Conservation (phyloP, 2,113 vertebrate genomes). For the Rostratula benghalensis region DNA sequence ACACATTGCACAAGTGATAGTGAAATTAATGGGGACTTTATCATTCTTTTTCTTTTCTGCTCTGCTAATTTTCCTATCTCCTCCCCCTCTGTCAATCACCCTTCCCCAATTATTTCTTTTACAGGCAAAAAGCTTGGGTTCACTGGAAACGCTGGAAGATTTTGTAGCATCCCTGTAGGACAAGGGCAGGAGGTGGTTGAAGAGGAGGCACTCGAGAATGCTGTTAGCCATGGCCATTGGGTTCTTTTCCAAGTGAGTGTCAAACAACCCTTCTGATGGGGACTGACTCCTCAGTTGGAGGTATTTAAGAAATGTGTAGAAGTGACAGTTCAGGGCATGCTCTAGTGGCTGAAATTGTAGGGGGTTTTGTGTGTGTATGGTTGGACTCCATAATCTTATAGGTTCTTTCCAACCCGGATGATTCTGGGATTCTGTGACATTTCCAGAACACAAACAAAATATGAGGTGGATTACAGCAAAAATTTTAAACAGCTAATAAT, state of each 20-base stretch:
- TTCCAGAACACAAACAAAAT: background rate
- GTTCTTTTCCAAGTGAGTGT: constrained; percentile 80
- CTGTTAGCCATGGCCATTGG: constrained; percentile 78
- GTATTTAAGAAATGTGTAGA: too few relatives aligned
- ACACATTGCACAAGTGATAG: constrained; percentile 36
- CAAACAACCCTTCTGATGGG: background rate
- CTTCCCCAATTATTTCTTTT: background rate
- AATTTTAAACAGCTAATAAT: background rate
- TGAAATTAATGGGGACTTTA: constrained; percentile 54
- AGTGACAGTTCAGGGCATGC: too few relatives aligned
- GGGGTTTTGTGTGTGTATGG: too few relatives aligned
- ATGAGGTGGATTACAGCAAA: rapidly evolving
- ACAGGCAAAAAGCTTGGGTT: constrained; percentile 84
- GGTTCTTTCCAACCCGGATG: too few relatives aligned
- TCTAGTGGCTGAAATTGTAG: too few relatives aligned
- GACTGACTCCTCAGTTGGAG: background rate
- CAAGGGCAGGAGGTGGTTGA: constrained; percentile 82
- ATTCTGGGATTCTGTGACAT: background rate
- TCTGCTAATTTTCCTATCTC: constrained; percentile 15
- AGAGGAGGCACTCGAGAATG: constrained; percentile 71
- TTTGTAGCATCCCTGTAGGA: constrained; percentile 82
- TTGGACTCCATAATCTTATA: too few relatives aligned
- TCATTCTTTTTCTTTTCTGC: background rate
- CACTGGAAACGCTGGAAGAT: constrained; percentile 77
- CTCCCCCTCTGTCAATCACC: constrained; percentile 24